Base-by-base conservation (phyloP, 2,888 invertebrate species). In the Chalcosyrphus nemorum region DNA sequence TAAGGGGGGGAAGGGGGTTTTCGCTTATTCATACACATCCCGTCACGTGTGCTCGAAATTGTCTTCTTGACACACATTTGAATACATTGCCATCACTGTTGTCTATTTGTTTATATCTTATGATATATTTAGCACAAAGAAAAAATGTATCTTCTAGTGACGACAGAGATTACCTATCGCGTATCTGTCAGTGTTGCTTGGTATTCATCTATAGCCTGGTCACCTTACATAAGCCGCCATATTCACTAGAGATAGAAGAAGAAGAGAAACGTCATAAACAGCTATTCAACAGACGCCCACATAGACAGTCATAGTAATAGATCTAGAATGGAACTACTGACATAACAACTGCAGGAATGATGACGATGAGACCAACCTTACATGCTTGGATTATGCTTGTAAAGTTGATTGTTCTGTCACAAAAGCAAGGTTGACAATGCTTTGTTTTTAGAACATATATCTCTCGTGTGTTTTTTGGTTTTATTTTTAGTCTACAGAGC, bases 11-110 rank as follows among this genome's bases (percentile, higher is more conserved):
- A n/a, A n/a, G n/a, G 3, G 21, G 11, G 38, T 57, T 45, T 29
- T 41, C 13, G n/a, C n/a, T 63, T 35, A 17, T 52, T 29, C 27
- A 4, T 19, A 19, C 50, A 24, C 56, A 35, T 41, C 7, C 43
- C 74, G 80, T 74, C 80, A 80, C 74, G 66, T 59, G 57, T 59
- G 17, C 15, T 29, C 9, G 50, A 41, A 72, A 45, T 27, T 29
- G 45, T 81, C 65, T 52, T 71, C 81, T 81, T 81, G 81, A 81
- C 81, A 81, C 45, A 81, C 17, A 77, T 81, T 71, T 50, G 41
- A 76, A 61, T 70, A 61, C 32, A 54, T 35, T 63, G 19, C 35
- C 71, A 52, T 29, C 6, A 24, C 24, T 24, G 4, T 66, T 29
- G 47, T 52, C 24, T 27, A 38, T 29, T 27, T 27, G 38, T 47